Conservation (phyloP, 2,113 vertebrate genomes). For the Vanacampus margaritifer region DNA sequence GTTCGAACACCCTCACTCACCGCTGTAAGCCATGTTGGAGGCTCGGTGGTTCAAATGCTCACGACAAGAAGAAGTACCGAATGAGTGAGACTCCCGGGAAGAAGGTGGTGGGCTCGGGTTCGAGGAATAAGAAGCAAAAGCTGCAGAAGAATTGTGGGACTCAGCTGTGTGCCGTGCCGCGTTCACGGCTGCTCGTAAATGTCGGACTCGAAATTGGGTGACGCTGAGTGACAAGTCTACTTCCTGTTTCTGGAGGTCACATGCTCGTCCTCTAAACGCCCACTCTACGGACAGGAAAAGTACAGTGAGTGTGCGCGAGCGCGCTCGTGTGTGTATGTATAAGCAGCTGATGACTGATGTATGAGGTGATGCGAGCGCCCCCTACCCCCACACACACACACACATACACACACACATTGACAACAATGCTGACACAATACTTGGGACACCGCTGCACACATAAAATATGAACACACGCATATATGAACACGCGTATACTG, state of each 20-base stretch:
- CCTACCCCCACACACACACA: background rate
- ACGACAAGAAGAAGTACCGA: background rate
- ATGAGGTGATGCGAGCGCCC: background rate
- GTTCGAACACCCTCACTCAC: constrained; percentile 1
- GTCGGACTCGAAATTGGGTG: background rate
- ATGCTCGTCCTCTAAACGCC: constrained; percentile 2
- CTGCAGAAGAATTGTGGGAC: background rate
- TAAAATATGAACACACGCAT: background rate
- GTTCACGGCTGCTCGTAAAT: background rate
- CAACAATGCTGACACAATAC: too few species aligned
- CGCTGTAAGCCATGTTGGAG: constrained; percentile 2
- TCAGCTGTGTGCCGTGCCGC: background rate
- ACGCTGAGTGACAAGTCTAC: background rate
- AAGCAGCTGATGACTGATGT: too few species aligned
- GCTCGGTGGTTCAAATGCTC: background rate
- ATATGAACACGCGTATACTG: too few species aligned
- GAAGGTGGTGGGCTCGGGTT: background rate
- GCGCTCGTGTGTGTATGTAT: background rate
- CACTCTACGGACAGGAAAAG: background rate
- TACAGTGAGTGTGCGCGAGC: background rate
- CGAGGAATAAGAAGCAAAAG: background rate
- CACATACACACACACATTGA: background rate
- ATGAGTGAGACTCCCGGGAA: background rate
- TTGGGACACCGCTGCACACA: too few species aligned
- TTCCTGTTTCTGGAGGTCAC: constrained; percentile 4